Conservation (phyloP, 1,140 invertebrate genomes). For the Planococcus citri region DNA sequence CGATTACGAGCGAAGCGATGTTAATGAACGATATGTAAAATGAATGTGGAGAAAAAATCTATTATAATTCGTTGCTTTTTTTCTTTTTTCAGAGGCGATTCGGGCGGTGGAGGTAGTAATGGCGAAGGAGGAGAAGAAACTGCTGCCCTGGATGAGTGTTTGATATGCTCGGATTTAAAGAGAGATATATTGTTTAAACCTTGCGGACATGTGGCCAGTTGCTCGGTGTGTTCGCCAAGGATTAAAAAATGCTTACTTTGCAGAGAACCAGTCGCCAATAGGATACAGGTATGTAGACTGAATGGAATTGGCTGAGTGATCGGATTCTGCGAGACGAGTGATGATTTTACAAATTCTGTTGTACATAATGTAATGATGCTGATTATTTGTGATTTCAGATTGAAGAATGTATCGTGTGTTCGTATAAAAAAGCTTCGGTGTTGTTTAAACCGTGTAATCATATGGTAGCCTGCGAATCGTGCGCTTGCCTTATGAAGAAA, state of each 20-base stretch:
- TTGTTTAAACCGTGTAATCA: slow-evolving; percentile 89
- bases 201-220: slow-evolving; percentile 87
- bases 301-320: too few relatives aligned
- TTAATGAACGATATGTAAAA: too few relatives aligned
- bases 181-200: slow-evolving; percentile 77
- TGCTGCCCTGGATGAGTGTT: slow-evolving; percentile 72
- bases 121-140: slow-evolving; percentile 33
- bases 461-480: slow-evolving; percentile 86
- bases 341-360: too few relatives aligned
- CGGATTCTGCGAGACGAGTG: too few relatives aligned
- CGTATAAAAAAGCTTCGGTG: slow-evolving; percentile 79
- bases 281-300: slow-evolving; percentile 37
- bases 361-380: too few relatives aligned
- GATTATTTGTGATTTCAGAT: slow-evolving; percentile 48
- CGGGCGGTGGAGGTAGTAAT: background rate
- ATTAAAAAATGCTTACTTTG: slow-evolving; percentile 95
- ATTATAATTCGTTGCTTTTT: too few relatives aligned
- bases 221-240: slow-evolving; percentile 74
- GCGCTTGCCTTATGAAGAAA: slow-evolving; percentile 89
- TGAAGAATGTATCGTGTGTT: slow-evolving; percentile 92
- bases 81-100: background rate
- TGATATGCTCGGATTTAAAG: slow-evolving; percentile 88
- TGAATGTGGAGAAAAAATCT: too few relatives aligned
- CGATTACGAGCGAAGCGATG: too few relatives aligned
- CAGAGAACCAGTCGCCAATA: slow-evolving; percentile 60